These are phyloP conservation scores for Phyllostomus hastatus DNA, from an alignment of 2,113 vertebrate species.

Conservation along the genomic window DNA sequence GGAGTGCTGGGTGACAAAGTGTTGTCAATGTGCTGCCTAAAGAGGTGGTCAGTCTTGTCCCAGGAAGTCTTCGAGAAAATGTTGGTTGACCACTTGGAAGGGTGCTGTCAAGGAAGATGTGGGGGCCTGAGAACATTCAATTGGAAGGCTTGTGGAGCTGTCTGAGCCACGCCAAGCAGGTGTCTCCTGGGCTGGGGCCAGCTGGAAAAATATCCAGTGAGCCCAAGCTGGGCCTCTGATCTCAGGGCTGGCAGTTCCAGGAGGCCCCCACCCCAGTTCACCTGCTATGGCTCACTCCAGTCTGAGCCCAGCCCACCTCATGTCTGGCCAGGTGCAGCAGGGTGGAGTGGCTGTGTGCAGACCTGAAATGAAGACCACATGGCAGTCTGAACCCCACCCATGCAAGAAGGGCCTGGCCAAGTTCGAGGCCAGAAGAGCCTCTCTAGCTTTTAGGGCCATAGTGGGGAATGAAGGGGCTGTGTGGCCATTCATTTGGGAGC, in stretches of 20 bases:
- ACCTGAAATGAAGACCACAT: conserved; percentile 49
- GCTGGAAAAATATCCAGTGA: not conserved
- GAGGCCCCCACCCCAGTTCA: conserved; percentile 26
- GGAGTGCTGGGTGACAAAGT: not conserved
- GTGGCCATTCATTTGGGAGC: not conserved
- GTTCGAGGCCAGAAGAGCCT: not conserved
- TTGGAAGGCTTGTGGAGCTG: not conserved
- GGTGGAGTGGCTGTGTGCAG: not conserved
- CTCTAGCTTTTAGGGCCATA: not conserved
- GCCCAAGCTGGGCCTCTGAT: not conserved
- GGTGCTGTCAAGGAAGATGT: not conserved
- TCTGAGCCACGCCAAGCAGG: conserved; percentile 34
- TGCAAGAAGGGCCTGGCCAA: not conserved
- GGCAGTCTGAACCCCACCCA: not conserved
- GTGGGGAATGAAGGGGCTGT: not conserved
- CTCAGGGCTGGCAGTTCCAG: conserved; percentile 29
- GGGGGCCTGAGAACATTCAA: not conserved
- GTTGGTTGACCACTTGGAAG: not conserved
- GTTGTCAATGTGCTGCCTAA: not conserved
- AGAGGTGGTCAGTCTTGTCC: not conserved
- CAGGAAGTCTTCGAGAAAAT: not conserved
- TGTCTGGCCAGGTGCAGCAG: conserved; percentile 26
- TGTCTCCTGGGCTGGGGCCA: conserved; percentile 36
- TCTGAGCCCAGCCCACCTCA: not conserved
- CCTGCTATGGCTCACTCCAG: conserved; percentile 15